phyloP scores from a whole-genome alignment of 2,113 vertebrate genomes.

The Lamprotornis superbus region DNA sequence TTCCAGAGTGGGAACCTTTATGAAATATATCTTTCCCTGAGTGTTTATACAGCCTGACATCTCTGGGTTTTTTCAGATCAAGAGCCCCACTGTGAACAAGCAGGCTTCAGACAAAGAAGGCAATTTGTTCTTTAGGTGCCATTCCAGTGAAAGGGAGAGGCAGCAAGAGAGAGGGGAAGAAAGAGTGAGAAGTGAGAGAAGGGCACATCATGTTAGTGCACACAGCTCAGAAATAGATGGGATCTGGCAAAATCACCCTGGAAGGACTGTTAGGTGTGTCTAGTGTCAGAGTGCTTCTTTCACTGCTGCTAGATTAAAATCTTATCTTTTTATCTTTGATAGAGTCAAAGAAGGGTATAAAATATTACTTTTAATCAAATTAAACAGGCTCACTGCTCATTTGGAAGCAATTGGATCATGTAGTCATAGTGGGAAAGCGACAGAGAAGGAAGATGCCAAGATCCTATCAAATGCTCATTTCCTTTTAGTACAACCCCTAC shows the following conservation, averaged over 20 bases:
- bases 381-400: not conserved
- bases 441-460: not conserved
- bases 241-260: not conserved
- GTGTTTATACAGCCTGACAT: conserved; percentile 76
- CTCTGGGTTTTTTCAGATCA: conserved; percentile 70
- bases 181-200: not conserved
- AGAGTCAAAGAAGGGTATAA: not conserved
- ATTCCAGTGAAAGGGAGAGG: conserved; percentile 40
- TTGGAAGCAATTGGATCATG: not conserved
- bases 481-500: not conserved
- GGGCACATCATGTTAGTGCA: not conserved
- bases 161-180: not conserved
- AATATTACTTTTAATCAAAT: not conserved
- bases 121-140: conserved; percentile 69
- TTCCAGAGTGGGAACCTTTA: conserved; percentile 67
- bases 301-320: not conserved
- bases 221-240: conserved; percentile 6
- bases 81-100: conserved; percentile 72
- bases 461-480: not conserved
- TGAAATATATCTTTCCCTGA: conserved; percentile 65
- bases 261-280: not conserved
- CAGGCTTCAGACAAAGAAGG: conserved; percentile 72
- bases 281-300: not conserved
- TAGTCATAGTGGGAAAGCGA: not conserved
- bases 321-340: not conserved